Evolutionary conservation across 2,888 invertebrate genomes (phyloP).

Genomic region (Euproctis similis): DNA sequence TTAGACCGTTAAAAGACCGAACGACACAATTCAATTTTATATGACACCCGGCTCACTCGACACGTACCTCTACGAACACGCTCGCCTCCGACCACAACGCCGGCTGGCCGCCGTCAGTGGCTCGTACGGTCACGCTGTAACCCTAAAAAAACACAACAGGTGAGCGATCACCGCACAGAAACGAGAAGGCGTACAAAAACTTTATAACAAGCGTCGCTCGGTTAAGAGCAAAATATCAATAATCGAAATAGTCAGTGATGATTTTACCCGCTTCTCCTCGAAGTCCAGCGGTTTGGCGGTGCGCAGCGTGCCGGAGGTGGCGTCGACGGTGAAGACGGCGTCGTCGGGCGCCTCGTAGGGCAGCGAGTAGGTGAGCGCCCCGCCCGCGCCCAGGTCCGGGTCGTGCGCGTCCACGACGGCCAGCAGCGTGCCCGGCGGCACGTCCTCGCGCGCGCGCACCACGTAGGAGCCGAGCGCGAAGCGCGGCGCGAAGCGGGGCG

Average conservation of each 20-base stretch:
- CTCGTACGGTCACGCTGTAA: conserved; percentile 90
- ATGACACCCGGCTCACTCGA: too few species aligned
- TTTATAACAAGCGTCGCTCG: too few species aligned
- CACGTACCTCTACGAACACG: conserved; percentile 81
- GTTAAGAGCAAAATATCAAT: too few species aligned
- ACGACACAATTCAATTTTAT: too few species aligned
- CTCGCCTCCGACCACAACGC: conserved; percentile 86
- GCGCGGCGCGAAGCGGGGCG: conserved; percentile 86
- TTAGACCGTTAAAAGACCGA: background rate
- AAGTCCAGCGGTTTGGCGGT: conserved; percentile 88
- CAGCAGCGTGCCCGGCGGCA: conserved; percentile 90
- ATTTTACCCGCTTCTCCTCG: conserved; percentile 85
- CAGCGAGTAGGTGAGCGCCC: conserved; percentile 86
- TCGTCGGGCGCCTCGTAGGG: conserved; percentile 80
- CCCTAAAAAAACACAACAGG: conserved; percentile 70
- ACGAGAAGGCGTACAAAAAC: too few species aligned
- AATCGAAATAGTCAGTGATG: too few species aligned
- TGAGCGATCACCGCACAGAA: too few species aligned
- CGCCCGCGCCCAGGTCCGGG: conserved; percentile 89
- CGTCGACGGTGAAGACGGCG: conserved; percentile 87
- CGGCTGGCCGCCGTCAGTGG: conserved; percentile 90
- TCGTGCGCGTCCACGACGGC: conserved; percentile 88
- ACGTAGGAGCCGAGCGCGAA: conserved; percentile 85
- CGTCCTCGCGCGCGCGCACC: conserved; percentile 92
- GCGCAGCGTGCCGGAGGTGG: conserved; percentile 88